These are phyloP conservation scores for Pseudonaja textilis DNA, from an alignment of 2,113 vertebrate genomes.

Conservation along the genomic window DNA sequence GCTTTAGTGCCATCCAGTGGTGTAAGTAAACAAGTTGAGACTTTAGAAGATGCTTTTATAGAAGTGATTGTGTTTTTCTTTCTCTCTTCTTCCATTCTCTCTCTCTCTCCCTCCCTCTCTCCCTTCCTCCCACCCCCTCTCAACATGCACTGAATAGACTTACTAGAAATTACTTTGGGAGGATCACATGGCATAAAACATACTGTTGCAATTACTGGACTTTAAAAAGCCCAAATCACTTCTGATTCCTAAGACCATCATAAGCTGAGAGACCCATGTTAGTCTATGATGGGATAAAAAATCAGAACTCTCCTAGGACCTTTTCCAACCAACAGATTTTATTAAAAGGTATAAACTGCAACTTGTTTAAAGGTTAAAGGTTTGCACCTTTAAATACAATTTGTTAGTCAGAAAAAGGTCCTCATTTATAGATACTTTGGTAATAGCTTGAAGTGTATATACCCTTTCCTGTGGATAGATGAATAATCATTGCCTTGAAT, in stretches of 20 bases:
- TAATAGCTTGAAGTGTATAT: background rate
- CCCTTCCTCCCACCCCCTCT: background rate
- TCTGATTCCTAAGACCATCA: background rate
- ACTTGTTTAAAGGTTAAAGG: background rate
- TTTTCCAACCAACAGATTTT: background rate
- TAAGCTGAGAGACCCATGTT: background rate
- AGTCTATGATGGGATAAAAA: background rate
- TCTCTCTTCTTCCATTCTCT: background rate
- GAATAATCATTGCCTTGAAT: background rate
- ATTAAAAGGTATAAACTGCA: background rate
- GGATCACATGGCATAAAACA: too few species aligned
- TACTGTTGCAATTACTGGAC: too few species aligned
- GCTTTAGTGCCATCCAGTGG: background rate
- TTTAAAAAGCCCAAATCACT: background rate
- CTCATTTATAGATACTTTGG: background rate
- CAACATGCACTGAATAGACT: background rate
- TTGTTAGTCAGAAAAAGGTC: background rate
- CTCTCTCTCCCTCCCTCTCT: accelerated
- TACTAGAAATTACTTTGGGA: background rate
- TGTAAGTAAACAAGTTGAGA: background rate
- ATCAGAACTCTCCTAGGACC: background rate
- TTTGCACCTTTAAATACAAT: background rate
- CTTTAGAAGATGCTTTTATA: background rate
- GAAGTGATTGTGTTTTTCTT: background rate
- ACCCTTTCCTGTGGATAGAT: background rate